phyloP scores from a whole-genome alignment of 2,113 vertebrate genomes.

The Laterallus jamaicensis region DNA sequence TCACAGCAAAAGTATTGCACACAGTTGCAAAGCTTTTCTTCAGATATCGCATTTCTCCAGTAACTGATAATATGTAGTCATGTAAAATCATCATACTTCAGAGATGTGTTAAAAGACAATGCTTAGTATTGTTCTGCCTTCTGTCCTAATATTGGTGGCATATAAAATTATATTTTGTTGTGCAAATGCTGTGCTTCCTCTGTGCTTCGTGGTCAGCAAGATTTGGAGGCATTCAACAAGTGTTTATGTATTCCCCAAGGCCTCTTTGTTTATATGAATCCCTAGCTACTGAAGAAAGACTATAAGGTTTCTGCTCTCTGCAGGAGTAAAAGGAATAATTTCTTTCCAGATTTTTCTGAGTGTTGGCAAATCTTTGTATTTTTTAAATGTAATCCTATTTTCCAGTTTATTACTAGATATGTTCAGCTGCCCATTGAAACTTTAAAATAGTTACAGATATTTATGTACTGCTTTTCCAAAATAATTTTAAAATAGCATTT shows the following conservation, averaged over 20 bases:
- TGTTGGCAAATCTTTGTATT: background rate
- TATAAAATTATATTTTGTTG: background rate
- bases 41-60: background rate
- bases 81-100: background rate
- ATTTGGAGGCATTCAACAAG: background rate
- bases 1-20: background rate
- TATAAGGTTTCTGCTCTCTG: background rate
- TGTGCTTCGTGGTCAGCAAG: background rate
- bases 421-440: background rate
- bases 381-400: background rate
- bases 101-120: background rate
- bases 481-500: background rate
- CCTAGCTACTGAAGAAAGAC: background rate
- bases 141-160: background rate
- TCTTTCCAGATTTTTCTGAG: background rate
- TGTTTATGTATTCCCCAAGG: background rate
- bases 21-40: background rate
- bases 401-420: background rate
- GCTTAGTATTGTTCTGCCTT: background rate
- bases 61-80: background rate
- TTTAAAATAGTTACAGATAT: background rate
- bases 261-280: background rate
- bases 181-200: background rate
- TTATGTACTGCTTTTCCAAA: background rate
- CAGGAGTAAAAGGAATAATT: background rate